A percentile compares a stretch with the other conserved stretches of the same genome.
Conservation (phyloP, 2,113 vertebrate genomes). For the Stictonetta naevosa region DNA sequence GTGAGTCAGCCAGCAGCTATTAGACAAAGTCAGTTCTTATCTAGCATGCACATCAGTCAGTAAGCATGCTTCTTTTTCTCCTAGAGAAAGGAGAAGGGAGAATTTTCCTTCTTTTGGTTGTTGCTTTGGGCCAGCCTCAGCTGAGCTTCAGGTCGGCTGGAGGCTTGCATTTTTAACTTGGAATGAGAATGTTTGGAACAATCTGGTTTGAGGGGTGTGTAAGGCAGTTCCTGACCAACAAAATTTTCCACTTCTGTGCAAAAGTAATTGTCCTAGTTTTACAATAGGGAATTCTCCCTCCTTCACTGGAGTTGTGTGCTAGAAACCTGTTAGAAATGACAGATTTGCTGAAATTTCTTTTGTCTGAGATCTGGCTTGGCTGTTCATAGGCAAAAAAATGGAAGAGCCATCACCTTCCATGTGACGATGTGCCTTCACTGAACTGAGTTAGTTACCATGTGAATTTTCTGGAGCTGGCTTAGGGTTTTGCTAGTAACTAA, state of each 20-base stretch:
- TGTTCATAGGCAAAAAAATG: neutral
- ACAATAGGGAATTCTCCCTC: neutral
- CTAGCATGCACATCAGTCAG: neutral
- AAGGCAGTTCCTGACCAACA: neutral
- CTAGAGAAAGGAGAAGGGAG: neutral
- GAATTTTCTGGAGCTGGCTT: neutral
- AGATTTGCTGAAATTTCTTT: neutral
- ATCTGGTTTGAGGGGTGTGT: neutral
- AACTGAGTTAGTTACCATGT: neutral
- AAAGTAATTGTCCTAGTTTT: neutral
- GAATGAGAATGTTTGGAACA: neutral
- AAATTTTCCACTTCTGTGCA: neutral
- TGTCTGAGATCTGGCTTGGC: neutral
- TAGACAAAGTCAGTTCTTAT: neutral
- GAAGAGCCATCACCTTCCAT: neutral
- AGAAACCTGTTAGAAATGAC: neutral
- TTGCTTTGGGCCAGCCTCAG: neutral
- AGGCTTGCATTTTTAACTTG: neutral
- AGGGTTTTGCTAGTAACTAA: neutral
- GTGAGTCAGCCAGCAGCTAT: neutral
- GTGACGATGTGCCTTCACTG: neutral
- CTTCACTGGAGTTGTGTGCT: neutral
- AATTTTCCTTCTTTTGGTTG: neutral
- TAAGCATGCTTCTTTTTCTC: neutral
- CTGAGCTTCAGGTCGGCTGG: neutral